Evolutionary conservation across 2,888 invertebrate species (phyloP).

Genomic region (Synanthedon andrenaeformis): DNA sequence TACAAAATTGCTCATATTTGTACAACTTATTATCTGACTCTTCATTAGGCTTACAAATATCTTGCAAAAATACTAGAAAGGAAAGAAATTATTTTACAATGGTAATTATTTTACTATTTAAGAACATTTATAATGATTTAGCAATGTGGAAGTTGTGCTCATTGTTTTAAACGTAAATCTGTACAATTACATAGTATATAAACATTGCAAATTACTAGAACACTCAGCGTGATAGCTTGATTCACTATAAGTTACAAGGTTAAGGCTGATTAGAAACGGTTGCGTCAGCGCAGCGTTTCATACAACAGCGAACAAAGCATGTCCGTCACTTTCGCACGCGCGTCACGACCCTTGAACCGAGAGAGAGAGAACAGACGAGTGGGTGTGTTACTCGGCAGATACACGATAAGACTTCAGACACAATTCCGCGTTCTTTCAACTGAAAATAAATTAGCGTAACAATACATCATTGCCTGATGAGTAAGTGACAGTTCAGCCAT

Average conservation of each 20-base stretch:
- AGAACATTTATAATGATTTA: too few relatives aligned
- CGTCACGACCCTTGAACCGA: constrained; percentile 4
- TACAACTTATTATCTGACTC: too few relatives aligned
- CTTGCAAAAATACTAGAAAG: too few relatives aligned
- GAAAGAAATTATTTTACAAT: too few relatives aligned
- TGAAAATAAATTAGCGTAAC: constrained; percentile 46
- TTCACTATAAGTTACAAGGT: constrained; percentile 55
- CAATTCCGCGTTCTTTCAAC: constrained; percentile 42
- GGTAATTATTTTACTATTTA: too few relatives aligned
- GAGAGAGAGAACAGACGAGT: constrained; percentile 23
- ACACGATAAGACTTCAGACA: constrained; percentile 40
- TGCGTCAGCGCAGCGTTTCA: constrained; percentile 22
- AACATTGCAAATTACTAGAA: constrained; percentile 30
- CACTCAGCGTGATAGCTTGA: constrained; percentile 25
- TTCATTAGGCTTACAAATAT: too few relatives aligned
- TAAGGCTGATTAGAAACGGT: constrained; percentile 47
- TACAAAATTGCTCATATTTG: too few relatives aligned
- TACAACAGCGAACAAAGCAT: constrained; percentile 14
- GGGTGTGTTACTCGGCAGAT: constrained; percentile 23
- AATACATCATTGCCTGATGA: neutral
- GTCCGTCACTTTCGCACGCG: constrained; percentile 28
- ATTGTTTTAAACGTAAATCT: neutral
- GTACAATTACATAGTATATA: neutral
- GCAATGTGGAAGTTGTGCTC: too few relatives aligned
- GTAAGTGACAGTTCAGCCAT: neutral